Conservation (phyloP, 2,113 vertebrate genomes). For the Ia io region DNA sequence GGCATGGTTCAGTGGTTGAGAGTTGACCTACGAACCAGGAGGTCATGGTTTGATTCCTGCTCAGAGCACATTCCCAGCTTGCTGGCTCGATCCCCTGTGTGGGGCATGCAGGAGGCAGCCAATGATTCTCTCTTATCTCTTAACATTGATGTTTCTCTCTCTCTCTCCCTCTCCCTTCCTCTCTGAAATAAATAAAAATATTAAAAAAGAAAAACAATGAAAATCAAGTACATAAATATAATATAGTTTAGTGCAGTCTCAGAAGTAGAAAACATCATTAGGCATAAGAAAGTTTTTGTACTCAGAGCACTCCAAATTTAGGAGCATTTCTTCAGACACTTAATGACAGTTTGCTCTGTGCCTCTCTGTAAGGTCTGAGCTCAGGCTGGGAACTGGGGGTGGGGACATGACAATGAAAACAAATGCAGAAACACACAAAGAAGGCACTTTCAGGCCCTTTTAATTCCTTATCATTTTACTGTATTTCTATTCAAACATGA, state of each 20-base stretch:
- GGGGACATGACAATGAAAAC: neutral
- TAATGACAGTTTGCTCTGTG: neutral
- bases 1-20: too few relatives aligned
- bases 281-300: neutral
- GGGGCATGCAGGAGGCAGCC: too few relatives aligned
- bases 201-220: neutral
- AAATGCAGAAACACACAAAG: neutral
- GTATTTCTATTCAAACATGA: neutral
- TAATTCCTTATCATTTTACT: neutral
- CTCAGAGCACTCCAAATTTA: neutral
- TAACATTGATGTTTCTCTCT: too few relatives aligned
- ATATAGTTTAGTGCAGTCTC: neutral
- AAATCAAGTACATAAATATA: neutral
- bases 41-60: too few relatives aligned
- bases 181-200: too few relatives aligned
- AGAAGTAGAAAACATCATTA: neutral
- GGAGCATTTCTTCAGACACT: neutral
- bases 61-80: too few relatives aligned
- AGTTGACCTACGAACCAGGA: too few relatives aligned
- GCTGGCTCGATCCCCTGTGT: too few relatives aligned
- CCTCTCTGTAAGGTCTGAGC: neutral
- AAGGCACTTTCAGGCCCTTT: neutral
- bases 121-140: too few relatives aligned
- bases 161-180: too few relatives aligned
- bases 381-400: accelerated